phyloP scores from a whole-genome alignment of 2,888 invertebrate species.

The Mechanitis mazaeus region DNA sequence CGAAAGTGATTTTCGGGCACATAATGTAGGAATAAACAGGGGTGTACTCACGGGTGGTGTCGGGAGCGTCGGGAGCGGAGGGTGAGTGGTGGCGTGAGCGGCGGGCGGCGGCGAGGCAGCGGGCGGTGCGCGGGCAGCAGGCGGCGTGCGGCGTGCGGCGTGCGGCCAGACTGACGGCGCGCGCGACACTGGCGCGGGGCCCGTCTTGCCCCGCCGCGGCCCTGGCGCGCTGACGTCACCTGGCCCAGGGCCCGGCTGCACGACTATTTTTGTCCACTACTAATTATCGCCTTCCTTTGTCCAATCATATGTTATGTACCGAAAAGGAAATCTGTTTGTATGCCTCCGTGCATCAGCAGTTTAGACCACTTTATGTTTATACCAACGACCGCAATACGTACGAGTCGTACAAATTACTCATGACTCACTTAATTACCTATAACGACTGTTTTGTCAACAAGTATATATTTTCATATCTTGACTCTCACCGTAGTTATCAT shows the following conservation, averaged over 20 bases:
- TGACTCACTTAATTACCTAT: conserved; percentile 17
- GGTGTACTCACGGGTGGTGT: conserved; percentile 37
- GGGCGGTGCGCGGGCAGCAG: conserved; percentile 48
- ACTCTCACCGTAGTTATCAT: conserved; percentile 5
- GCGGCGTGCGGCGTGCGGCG: conserved; percentile 41
- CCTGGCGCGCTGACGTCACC: conserved; percentile 73
- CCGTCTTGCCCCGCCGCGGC: conserved; percentile 74
- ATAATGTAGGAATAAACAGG: conserved; percentile 31
- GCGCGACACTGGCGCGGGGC: conserved; percentile 77
- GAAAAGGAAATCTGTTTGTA: conserved; percentile 59
- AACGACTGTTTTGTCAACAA: conserved; percentile 14
- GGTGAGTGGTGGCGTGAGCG: conserved; percentile 34
- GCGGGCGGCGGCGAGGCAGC: conserved; percentile 38
- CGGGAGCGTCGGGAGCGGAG: conserved; percentile 32
- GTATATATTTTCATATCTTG: conserved; percentile 5
- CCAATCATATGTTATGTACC: conserved; percentile 51
- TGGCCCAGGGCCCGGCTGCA: conserved; percentile 73
- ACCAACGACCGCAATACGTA: conserved; percentile 7
- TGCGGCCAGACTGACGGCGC: conserved; percentile 73
- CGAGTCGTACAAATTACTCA: conserved; percentile 12
- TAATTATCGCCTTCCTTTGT: conserved; percentile 74
- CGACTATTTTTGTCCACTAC: conserved; percentile 73
- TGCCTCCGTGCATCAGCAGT: conserved; percentile 29
- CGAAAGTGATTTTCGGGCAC: conserved; percentile 37
- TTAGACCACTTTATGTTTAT: conserved; percentile 11